Evolutionary conservation across 2,797 vertebrate genomes (phyloP).

Genomic region (Artibeus lituratus): DNA sequence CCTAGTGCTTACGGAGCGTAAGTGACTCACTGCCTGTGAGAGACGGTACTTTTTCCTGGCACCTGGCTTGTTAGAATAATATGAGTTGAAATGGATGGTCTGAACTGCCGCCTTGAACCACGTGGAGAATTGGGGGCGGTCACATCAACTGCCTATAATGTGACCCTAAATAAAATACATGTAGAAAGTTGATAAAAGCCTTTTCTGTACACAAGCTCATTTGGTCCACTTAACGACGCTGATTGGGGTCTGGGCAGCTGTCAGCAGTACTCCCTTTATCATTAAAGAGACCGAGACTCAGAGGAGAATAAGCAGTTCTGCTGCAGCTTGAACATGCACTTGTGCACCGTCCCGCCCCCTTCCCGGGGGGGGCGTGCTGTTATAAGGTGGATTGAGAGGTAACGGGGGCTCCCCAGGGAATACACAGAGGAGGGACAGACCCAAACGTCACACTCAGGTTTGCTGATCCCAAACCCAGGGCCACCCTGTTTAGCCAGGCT

Average conservation of each 20-base stretch:
- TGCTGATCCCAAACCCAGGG: neutral
- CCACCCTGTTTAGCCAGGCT: fast-evolving
- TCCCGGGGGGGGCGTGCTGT: neutral
- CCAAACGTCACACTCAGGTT: neutral
- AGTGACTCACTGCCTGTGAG: neutral
- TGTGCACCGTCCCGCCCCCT: fast-evolving
- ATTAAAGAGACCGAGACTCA: neutral
- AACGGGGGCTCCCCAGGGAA: neutral
- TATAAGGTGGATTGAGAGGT: neutral
- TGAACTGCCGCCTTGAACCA: neutral
- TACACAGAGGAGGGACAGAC: too few species aligned
- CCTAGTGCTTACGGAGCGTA: neutral
- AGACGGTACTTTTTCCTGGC: neutral
- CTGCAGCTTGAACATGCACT: neutral
- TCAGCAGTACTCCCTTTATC: neutral
- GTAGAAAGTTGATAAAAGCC: neutral
- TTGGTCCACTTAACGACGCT: neutral
- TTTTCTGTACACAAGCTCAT: neutral
- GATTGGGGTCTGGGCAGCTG: neutral
- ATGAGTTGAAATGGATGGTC: neutral
- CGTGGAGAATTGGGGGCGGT: neutral
- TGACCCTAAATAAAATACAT: neutral
- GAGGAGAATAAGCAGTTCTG: neutral
- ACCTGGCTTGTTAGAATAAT: neutral
- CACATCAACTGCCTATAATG: neutral